Evolutionary conservation across 2,113 vertebrate genomes (phyloP).

Genomic region (Bos indicus): DNA sequence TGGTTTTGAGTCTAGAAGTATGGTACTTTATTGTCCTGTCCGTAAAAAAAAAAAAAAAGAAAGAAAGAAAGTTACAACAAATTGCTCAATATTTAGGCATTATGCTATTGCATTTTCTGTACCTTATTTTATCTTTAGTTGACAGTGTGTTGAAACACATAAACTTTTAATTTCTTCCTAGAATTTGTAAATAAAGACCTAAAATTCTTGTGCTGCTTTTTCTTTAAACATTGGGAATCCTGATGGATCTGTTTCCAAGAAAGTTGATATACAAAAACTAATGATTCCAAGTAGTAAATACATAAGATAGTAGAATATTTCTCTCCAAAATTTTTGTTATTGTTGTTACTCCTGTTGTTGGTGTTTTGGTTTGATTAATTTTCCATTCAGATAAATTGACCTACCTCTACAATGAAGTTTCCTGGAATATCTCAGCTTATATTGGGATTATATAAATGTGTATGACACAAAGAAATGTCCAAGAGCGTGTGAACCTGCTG

Average conservation of each 20-base stretch:
- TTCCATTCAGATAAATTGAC: no score
- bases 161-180: not conserved
- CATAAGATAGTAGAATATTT: not conserved
- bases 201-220: not conserved
- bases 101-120: not conserved
- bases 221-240: not conserved
- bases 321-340: not conserved
- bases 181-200: not conserved
- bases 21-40: not conserved
- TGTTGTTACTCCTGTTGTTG: not conserved
- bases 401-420: not conserved
- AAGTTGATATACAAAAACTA: not conserved
- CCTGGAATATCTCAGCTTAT: not conserved
- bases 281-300: not conserved
- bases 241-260: not conserved
- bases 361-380: not conserved
- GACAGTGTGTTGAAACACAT: not conserved
- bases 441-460: not conserved
- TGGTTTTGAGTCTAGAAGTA: not conserved
- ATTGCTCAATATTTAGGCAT: not conserved
- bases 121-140: not conserved
- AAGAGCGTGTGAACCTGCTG: not conserved
- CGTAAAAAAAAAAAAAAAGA: fast-evolving
- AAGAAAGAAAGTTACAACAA: not conserved
- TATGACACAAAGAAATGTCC: not conserved